Evolutionary conservation across 2,113 vertebrate genomes (phyloP), one percentile per base, ranked within the genome.

Genomic region (Heloderma charlesbogerti): DNA sequence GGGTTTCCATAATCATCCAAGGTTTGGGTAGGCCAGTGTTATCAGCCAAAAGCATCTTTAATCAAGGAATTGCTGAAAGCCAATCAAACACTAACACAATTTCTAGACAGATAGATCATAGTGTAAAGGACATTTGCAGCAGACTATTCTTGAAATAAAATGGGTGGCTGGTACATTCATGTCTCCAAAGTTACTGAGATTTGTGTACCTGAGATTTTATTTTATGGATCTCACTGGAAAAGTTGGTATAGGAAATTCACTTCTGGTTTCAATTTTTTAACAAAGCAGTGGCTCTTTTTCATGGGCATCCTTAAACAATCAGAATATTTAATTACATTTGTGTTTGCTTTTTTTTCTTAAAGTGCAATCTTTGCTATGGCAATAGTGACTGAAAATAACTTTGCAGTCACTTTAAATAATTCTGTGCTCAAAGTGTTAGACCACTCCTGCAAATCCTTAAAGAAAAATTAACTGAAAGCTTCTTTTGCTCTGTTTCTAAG

Each of bases 41-140:
- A 95, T 94, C 88, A 85, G 43, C 79, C 90, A 63, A 88, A 92
- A 91, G 27, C 63, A 94, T 91, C 90, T 95, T 93, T 92, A 95
- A 94, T 86, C 94, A 83, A 92, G 88, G 88, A 95, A 85, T 89
- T 89, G 54, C 69, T 79, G 84, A 91, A n/a, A 96, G 92, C 66
- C 91, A 92, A 72, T 94, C 84, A 92, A 89, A 92, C 93, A 4
- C n/a, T 45, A 86, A 79, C 60, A 89, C 60, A 79, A 89, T 72
- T 83, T 84, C 51, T 88, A 84, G 80, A 60, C 60, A 95, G 89
- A 94, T 75, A 92, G 89, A 91, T 90, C 66, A 89, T 88, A 78
- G 31, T 16, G 18, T 66, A 82, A 88, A 95, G 45, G 92, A 90
- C 75, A 0, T 91, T 89, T 86, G 67, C 7, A 77, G 83, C 93